Evolutionary conservation across 1,140 invertebrate genomes (phyloP).

Genomic region (Sesamia nonagrioides): DNA sequence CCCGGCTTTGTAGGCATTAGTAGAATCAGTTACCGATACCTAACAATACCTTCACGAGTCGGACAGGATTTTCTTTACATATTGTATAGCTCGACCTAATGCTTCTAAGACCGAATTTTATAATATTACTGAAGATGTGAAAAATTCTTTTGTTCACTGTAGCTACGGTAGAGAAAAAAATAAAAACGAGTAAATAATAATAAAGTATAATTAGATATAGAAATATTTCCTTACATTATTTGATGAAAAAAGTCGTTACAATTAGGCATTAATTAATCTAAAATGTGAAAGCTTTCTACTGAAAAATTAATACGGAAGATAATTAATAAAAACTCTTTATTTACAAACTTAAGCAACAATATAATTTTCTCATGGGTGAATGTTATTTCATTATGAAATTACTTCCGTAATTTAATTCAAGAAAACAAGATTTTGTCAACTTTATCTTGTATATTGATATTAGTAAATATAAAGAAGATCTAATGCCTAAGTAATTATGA

Average conservation of each 20-base stretch:
- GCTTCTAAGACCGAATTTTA: too few relatives aligned
- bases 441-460: constrained; percentile 16
- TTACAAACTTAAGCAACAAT: not conserved
- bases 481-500: constrained; percentile 22
- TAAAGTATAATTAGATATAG: too few relatives aligned
- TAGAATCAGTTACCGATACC: too few relatives aligned
- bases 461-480: constrained; percentile 1
- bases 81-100: too few relatives aligned
- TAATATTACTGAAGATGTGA: too few relatives aligned
- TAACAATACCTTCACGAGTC: too few relatives aligned
- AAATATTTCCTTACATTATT: too few relatives aligned
- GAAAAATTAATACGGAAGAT: constrained; percentile 25
- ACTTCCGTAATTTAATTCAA: constrained; percentile 21
- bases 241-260: not conserved
- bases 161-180: not conserved
- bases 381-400: constrained; percentile 13
- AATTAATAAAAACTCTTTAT: constrained; percentile 22
- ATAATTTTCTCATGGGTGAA: constrained; percentile 22
- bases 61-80: too few relatives aligned
- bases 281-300: constrained; percentile 1
- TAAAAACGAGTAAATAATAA: not conserved
- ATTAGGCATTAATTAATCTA: not conserved
- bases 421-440: constrained; percentile 40
- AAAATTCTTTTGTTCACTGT: too few relatives aligned
- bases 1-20: too few relatives aligned